Evolutionary conservation across 1,140 invertebrate species (phyloP), one percentile per base, ranked within the genome.

Genomic region (Lepidostoma basale): DNA sequence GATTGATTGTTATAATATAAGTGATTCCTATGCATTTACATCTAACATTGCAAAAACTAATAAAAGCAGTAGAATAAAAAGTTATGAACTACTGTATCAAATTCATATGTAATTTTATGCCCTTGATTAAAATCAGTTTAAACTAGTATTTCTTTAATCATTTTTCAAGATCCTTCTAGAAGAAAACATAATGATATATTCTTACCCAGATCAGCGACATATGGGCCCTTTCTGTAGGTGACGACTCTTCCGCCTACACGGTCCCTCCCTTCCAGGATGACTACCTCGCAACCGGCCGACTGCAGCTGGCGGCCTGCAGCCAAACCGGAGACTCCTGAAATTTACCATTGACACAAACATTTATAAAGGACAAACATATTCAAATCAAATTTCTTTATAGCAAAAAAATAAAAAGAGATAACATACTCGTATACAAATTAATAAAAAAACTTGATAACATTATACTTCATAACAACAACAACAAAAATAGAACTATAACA

Each of bases 281-380:
- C 87, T 62, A 98, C 97, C 83, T 98, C 95, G 85, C 98, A 92
- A 14, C 97, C 97, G 86, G 98, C 98, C 64, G 96, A 93, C 74
- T 93, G 91, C 73, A 99, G 84, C 79, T 99, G 96, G 74, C 96
- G 90, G 14, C 95, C 96, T 56, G 97, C 96, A 47, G 93, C 92
- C 62, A 98, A 83, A 0, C 97, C 97, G 60, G 94, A 94, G 45
- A 97, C 93, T 44, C 82, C 82, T 83, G 70, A 23, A 69, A 69
- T 5, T 2, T 36, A 36, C 2, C 1, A 36, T 1, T 9, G 14
- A 36, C 14, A 36, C 10, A 36, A 36, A 36, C 14, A 36, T 1
- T 36, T 12, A n/a, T n/a, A 9, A n/a, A n/a, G 5, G 10, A 2
- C 1, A 36, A 36, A 36, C 10, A 12, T 1, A 36, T n/a, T 36